Evolutionary conservation across 92 coral and sea anemone genomes (phyloP), one percentile per base, ranked within the genome.

Genomic region (Zoanthus sociatus): DNA sequence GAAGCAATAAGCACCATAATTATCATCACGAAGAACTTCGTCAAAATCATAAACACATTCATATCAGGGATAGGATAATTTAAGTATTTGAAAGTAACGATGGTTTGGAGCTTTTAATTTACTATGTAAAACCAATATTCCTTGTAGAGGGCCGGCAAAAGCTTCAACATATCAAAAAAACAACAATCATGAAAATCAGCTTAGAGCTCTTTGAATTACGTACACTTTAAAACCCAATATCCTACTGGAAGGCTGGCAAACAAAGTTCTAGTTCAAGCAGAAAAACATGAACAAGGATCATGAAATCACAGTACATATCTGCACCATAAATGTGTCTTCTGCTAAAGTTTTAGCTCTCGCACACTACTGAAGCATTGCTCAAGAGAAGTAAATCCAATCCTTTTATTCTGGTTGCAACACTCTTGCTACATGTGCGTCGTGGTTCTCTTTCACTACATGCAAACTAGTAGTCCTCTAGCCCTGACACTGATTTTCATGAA

Each of bases 401-500:
- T 76, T 53, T 18, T 51, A 56, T 76, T 76, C 81, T 51, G 66
- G 44, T 76, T 76, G 63, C 66, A 76, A 76, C 81, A 76, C 21
- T 76, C 50, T 77, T 77, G 70, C 70, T 78, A 78, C 83, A 55
- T 15, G 82, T 53, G 82, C 47, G 53, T 77, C 55, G 68, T 78
- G 70, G 82, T 76, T 76, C 70, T 78, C 70, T 78, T 56, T 76
- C 83, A 78, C 83, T 78, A 78, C 55, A 37, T 26, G 61, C 46
- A 78, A 78, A 78, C 82, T 18, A 58, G 83, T 78, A 78, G 55
- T 45, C 66, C 82, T 77, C 71, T 55, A 77, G 83, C 69, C 55
- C 55, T 78, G 83, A 48, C 83, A 76, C 78, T 73, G 78, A 75
- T 78, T 78, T 78, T 56, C 48, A 78, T 78, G 70, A 58, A 78